Conservation (phyloP, 2,113 vertebrate genomes). For the Abramis brama region DNA sequence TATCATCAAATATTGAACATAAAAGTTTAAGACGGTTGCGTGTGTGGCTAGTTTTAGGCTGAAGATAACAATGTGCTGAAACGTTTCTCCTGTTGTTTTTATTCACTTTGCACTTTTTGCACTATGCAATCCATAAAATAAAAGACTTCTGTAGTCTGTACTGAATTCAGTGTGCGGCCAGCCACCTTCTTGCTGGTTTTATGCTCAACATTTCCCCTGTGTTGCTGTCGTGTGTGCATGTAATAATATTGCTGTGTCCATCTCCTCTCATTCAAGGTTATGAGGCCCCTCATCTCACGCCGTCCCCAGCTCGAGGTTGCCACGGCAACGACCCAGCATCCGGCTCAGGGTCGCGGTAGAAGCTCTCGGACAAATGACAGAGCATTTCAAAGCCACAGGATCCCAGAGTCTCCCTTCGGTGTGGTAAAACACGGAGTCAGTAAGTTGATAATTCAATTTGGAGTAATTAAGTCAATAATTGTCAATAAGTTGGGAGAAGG, state of each 20-base stretch:
- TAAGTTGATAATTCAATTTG: too few relatives aligned
- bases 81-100: too few relatives aligned
- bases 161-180: too few relatives aligned
- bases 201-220: background rate
- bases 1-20: background rate
- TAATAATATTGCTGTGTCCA: slow-evolving; percentile 35
- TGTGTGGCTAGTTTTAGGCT: too few relatives aligned
- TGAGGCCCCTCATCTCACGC: slow-evolving; percentile 67
- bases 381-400: slow-evolving; percentile 5
- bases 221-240: slow-evolving; percentile 1
- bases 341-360: slow-evolving; percentile 69
- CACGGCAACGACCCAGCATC: slow-evolving; percentile 56
- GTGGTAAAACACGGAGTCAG: background rate
- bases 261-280: slow-evolving; percentile 68
- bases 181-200: too few relatives aligned
- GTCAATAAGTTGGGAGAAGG: background rate
- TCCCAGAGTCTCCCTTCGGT: background rate
- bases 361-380: slow-evolving; percentile 67
- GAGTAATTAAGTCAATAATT: background rate
- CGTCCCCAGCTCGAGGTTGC: slow-evolving; percentile 58
- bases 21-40: background rate
- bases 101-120: too few relatives aligned
- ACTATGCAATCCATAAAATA: too few relatives aligned
- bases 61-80: too few relatives aligned
- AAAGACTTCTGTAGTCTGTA: too few relatives aligned